phyloP scores from a whole-genome alignment of 2,888 invertebrate species.

The Lasioglossum marginatum region DNA sequence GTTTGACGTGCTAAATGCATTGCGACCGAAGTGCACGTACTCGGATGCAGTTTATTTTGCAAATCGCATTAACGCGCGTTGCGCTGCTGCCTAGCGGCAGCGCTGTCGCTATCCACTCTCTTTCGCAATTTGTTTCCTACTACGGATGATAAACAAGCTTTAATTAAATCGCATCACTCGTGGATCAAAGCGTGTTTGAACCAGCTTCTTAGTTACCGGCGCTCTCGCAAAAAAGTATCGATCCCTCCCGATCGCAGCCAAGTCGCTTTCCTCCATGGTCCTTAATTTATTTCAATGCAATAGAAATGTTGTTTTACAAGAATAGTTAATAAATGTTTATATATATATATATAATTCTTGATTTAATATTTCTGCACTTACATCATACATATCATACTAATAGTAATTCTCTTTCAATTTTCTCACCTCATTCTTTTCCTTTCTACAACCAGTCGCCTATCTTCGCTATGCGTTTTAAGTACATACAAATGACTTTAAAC shows the following conservation, averaged over 20 bases:
- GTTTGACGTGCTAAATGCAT: conserved; percentile 16
- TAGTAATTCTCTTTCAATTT: too few relatives aligned
- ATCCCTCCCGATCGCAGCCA: neutral
- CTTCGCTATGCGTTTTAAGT: too few relatives aligned
- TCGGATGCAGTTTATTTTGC: neutral
- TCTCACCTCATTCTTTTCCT: too few relatives aligned
- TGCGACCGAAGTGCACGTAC: conserved; percentile 15
- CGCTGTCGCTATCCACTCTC: neutral
- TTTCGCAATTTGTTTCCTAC: conserved; percentile 9
- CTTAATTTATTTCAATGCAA: neutral
- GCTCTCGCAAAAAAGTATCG: neutral
- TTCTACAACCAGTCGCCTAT: neutral
- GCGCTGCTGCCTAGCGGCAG: neutral
- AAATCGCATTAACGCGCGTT: neutral
- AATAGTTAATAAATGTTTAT: neutral
- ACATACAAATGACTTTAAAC: neutral
- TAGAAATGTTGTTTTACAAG: neutral
- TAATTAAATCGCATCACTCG: conserved; percentile 40
- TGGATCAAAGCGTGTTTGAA: conserved; percentile 25
- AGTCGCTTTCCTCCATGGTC: neutral
- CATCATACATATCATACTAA: too few relatives aligned
- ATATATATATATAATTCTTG: neutral
- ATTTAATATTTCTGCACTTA: too few relatives aligned
- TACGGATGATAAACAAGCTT: conserved; percentile 39
- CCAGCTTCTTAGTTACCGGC: neutral